These are phyloP conservation scores for Oxyteleia sp. DNA, from an alignment of 2,888 invertebrate genomes.

Conservation along the genomic window DNA sequence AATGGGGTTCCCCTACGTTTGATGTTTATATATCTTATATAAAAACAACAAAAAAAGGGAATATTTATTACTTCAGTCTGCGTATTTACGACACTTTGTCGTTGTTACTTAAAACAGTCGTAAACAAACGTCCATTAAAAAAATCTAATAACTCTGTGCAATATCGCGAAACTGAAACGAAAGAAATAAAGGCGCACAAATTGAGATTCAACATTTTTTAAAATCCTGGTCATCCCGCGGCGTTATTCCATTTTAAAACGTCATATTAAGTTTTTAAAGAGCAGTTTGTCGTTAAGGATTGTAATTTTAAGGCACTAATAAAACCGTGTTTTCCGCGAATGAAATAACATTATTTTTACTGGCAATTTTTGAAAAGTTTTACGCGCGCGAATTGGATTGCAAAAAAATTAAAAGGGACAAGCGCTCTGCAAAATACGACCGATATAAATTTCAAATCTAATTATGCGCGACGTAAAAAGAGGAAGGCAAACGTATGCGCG, in stretches of 20 bases:
- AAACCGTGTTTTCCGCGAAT: conserved; percentile 1
- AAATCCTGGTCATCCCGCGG: no score
- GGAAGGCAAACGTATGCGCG: conserved; percentile 4
- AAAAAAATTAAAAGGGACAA: conserved; percentile 18
- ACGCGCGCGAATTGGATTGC: not conserved
- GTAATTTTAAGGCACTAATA: conserved; percentile 23
- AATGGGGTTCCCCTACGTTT: no score
- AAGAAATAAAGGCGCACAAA: no score
- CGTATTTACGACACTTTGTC: no score
- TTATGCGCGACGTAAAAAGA: conserved; percentile 8
- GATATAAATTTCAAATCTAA: conserved; percentile 28
- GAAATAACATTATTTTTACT: conserved; percentile 8
- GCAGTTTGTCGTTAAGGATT: conserved; percentile 9
- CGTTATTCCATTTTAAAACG: conserved; percentile 7
- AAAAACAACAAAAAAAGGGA: no score
- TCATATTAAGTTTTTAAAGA: conserved; percentile 20
- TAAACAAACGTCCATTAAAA: no score
- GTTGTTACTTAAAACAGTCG: no score
- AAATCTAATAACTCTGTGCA: no score
- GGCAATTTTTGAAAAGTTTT: conserved; percentile 15
- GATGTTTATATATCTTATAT: no score
- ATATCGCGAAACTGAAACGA: no score
- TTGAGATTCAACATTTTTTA: no score
- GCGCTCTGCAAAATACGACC: conserved; percentile 8
- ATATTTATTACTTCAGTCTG: no score